Percentiles rank a stretch among this genome's conserved stretches.
Evolutionary conservation across 2,888 invertebrate species (phyloP).

Genomic region (Macrophya annulata): DNA sequence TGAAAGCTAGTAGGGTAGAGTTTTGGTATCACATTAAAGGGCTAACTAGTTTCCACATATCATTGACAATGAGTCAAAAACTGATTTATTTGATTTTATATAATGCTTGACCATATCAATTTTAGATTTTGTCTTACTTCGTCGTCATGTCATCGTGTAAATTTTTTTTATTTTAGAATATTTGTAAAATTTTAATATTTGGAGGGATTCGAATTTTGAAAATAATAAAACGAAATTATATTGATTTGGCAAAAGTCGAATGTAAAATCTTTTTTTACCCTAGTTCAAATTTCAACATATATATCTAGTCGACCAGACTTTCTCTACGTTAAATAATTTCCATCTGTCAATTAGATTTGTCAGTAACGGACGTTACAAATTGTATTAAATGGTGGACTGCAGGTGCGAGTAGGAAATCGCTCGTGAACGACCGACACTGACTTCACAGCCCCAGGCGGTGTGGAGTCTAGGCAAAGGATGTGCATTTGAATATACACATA

Average conservation of each 20-base stretch:
- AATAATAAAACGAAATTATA: background rate
- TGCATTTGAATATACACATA: conserved; percentile 5
- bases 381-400: conserved; percentile 57
- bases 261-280: background rate
- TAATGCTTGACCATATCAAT: background rate
- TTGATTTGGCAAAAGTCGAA: background rate
- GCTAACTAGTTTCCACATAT: background rate
- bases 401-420: conserved; percentile 46
- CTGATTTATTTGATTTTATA: background rate
- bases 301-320: background rate
- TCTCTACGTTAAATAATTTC: conserved; percentile 72
- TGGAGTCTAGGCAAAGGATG: conserved; percentile 34
- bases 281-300: background rate
- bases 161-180: background rate
- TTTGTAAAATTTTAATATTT: background rate
- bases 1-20: background rate
- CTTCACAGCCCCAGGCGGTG: conserved; percentile 22
- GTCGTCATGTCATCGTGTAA: background rate
- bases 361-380: conserved; percentile 68
- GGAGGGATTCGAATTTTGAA: background rate
- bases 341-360: conserved; percentile 76
- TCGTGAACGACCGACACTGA: conserved; percentile 33
- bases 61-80: background rate
- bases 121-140: background rate
- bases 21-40: background rate